phyloP scores from a whole-genome alignment of 53 echinoderm and acorn worm species.

The Arbacia lixula region DNA sequence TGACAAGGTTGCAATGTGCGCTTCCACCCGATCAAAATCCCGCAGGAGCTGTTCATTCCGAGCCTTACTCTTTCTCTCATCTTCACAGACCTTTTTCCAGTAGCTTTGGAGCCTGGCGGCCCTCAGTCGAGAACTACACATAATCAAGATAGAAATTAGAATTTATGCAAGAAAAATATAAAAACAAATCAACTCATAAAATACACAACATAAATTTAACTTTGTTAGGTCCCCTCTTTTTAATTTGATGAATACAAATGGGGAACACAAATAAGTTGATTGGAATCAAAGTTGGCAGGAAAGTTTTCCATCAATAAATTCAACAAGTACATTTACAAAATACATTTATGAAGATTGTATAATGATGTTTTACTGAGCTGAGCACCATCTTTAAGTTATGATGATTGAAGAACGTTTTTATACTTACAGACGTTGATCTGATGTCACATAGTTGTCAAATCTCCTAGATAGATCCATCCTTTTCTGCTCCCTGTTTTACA shows the following conservation, averaged over 20 bases:
- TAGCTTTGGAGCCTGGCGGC: slow-evolving; percentile 81
- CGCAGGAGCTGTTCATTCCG: slow-evolving; percentile 81
- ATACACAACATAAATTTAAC: no score
- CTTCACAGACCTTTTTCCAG: slow-evolving; percentile 91
- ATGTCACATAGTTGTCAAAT: slow-evolving; percentile 73
- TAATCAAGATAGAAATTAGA: neutral
- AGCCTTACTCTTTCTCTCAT: slow-evolving; percentile 79
- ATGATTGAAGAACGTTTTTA: neutral
- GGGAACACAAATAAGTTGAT: no score
- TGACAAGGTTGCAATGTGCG: slow-evolving; percentile 80
- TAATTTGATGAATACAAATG: no score
- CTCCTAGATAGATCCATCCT: slow-evolving; percentile 76
- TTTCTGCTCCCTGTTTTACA: slow-evolving; percentile 73
- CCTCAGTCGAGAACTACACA: slow-evolving; percentile 63
- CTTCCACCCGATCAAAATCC: slow-evolving; percentile 83
- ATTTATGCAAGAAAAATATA: no score
- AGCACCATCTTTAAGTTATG: neutral
- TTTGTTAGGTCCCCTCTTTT: no score
- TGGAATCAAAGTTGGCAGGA: no score
- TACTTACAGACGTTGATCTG: slow-evolving; percentile 82
- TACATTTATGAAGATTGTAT: neutral
- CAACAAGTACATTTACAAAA: no score
- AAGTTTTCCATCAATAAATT: no score
- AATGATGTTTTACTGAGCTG: neutral
- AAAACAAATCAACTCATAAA: no score